Percentiles rank a stretch among this genome's conserved stretches.
Evolutionary conservation across 2,797 vertebrate species (phyloP).

Genomic region (Arrhamphus sclerolepis): DNA sequence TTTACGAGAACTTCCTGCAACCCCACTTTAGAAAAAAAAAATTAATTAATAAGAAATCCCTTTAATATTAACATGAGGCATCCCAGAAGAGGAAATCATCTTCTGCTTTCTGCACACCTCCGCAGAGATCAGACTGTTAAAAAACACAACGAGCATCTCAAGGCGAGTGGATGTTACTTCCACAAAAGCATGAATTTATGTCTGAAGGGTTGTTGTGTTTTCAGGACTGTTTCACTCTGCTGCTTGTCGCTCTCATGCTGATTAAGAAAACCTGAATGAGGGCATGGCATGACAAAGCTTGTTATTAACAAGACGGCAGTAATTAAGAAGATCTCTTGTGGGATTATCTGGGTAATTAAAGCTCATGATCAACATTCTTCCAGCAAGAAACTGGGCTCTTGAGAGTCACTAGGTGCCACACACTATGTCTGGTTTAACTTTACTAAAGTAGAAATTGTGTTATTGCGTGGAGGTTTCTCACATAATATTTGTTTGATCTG

Average conservation of each 20-base stretch:
- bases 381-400: not conserved
- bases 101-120: not conserved
- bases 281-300: slow-evolving; percentile 23
- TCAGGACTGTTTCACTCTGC: not conserved
- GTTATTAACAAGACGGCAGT: slow-evolving; percentile 51
- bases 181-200: not conserved
- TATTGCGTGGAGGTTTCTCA: not conserved
- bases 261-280: slow-evolving; percentile 30
- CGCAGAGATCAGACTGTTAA: slow-evolving; percentile 1
- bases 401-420: slow-evolving; percentile 2
- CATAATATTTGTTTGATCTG: too few species aligned
- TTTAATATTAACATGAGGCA: too few species aligned
- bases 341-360: slow-evolving; percentile 56
- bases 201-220: not conserved
- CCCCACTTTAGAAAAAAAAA: too few species aligned
- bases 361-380: slow-evolving; percentile 43
- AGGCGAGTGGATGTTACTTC: not conserved
- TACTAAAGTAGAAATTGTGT: not conserved
- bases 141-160: not conserved
- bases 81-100: slow-evolving; percentile 4
- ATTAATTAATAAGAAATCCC: too few species aligned
- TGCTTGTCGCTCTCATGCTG: slow-evolving; percentile 15
- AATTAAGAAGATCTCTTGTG: slow-evolving; percentile 50
- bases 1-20: too few species aligned
- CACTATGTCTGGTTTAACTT: not conserved